A percentile compares a stretch with the other conserved stretches of the same genome.
These are phyloP conservation scores for Dione juno DNA, from an alignment of 2,888 invertebrate species.

Conservation along the genomic window DNA sequence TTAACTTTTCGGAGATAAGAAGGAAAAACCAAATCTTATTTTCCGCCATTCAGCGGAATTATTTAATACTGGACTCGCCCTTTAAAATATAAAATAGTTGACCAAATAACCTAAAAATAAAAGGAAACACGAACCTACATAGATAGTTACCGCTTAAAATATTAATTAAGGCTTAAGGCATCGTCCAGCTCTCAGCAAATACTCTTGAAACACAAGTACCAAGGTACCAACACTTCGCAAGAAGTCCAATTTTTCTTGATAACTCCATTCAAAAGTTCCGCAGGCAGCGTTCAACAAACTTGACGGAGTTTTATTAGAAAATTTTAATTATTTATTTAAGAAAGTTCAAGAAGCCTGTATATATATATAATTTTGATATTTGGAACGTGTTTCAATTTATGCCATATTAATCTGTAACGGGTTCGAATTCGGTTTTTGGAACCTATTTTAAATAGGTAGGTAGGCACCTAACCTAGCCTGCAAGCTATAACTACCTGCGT, in stretches of 20 bases:
- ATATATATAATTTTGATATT: background rate
- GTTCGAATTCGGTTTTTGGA: too few species aligned
- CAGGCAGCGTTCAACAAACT: conserved; percentile 26
- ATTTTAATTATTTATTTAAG: conserved; percentile 25
- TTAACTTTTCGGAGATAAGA: too few species aligned
- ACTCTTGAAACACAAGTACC: conserved; percentile 25
- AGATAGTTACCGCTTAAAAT: background rate
- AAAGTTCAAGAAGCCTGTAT: background rate
- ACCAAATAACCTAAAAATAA: background rate
- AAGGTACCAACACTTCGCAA: conserved; percentile 30
- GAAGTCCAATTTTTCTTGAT: conserved; percentile 38
- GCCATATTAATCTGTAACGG: too few species aligned
- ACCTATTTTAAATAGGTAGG: too few species aligned
- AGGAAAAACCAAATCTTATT: too few species aligned
- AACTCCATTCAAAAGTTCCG: conserved; percentile 38
- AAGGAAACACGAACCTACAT: background rate
- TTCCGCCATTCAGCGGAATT: too few species aligned
- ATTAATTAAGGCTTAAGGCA: background rate
- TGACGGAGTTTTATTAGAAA: conserved; percentile 33
- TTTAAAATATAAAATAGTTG: too few species aligned
- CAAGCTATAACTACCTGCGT: too few species aligned
- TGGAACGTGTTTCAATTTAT: background rate
- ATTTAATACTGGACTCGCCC: too few species aligned
- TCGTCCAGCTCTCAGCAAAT: conserved; percentile 26
- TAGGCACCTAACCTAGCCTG: too few species aligned